Base-by-base conservation (phyloP, 1,140 invertebrate genomes). In the Diabrotica undecimpunctata region DNA sequence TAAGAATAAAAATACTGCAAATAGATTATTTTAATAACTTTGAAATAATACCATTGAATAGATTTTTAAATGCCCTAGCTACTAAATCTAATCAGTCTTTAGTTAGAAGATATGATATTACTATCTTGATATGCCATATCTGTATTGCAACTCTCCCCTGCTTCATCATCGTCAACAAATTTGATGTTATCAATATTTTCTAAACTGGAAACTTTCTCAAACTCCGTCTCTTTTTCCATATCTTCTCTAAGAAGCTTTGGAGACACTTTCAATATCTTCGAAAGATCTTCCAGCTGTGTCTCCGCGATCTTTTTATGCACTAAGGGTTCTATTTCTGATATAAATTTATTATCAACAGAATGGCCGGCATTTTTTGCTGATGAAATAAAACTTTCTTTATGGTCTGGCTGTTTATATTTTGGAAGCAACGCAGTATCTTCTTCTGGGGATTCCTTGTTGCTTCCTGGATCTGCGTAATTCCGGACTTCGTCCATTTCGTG, bases 111-210 rank as follows among this genome's bases (percentile, higher is more conserved):
- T 70, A 75, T 67, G 66, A 73, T 66, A 70, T 75, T 75, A 35
- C 69, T 70, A 70, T 75, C 70, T 63, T 76, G 70, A 74, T 75
- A 74, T 74, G 74, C 63, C 68, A 73, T 59, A 68, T 75, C 70
- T 58, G 67, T 67, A 70, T 71, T 74, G 66, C 70, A 68, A 52
- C 66, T 62, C 37, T 67, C 70, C 59, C 72, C 52, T 12, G 76
- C 73, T 57, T 74, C 69, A 70, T 81, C 77, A 66, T 83, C 82
- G 66, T 83, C 82, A n/a, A 80, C 82, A 68, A 80, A 83, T 64
- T 81, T 80, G 10, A 83, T 82, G 55, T 83, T 72, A n/a, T n/a
- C 72, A 11, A 80, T 74, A 65, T 75, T 79, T 13, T 80, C 76
- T 38, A 78, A 50, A 58, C 71, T 72, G 0, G 80, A 75, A 0